Conservation (phyloP, 2,888 invertebrate species). For the Idaea dimidiata region DNA sequence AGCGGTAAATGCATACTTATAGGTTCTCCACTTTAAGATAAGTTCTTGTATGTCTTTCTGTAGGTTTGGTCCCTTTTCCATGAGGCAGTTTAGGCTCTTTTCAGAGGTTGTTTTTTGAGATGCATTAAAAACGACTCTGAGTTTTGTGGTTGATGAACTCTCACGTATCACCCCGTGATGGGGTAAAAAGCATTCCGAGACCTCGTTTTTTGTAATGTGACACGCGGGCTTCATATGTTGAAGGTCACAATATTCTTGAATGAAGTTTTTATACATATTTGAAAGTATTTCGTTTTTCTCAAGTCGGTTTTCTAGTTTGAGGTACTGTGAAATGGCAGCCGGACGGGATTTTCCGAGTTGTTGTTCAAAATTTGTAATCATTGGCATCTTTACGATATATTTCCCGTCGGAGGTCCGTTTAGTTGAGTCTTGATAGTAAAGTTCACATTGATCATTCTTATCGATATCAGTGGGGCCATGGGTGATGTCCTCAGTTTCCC, state of each 20-base stretch:
- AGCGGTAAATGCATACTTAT: constrained; percentile 21
- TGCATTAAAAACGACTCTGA: constrained; percentile 29
- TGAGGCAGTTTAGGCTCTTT: constrained; percentile 25
- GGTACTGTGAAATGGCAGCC: too few species aligned
- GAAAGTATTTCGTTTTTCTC: too few species aligned
- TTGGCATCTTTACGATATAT: too few species aligned
- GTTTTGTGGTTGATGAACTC: constrained; percentile 22
- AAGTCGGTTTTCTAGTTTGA: too few species aligned
- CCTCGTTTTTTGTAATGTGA: constrained; percentile 7
- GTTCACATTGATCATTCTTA: too few species aligned
- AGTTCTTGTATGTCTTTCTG: constrained; percentile 16
- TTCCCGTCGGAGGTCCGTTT: too few species aligned
- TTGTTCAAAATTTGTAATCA: too few species aligned
- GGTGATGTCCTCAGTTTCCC: too few species aligned
- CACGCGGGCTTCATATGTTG: neutral
- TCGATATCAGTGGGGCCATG: too few species aligned
- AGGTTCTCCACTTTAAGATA: constrained; percentile 24
- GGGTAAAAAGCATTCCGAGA: constrained; percentile 16
- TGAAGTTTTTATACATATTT: too few species aligned
- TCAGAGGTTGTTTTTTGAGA: constrained; percentile 20
- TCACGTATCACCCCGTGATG: constrained; percentile 21
- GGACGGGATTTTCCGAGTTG: too few species aligned
- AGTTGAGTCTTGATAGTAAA: too few species aligned
- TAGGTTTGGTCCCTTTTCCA: constrained; percentile 23
- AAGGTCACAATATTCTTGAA: neutral